phyloP scores from a whole-genome alignment of 2,113 vertebrate species.

The Hydropotes inermis region DNA sequence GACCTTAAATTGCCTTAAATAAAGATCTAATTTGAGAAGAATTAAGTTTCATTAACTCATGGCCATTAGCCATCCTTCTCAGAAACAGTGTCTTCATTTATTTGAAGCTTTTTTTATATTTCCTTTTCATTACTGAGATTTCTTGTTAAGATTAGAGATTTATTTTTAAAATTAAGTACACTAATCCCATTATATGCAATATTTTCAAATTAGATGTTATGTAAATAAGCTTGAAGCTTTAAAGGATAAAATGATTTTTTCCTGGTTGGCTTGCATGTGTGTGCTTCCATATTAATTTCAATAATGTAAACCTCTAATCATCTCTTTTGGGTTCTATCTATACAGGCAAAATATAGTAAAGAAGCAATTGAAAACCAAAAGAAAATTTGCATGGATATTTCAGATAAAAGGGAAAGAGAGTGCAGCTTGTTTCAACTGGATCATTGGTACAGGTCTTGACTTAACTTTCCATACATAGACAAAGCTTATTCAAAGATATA shows the following conservation, averaged over 20 bases:
- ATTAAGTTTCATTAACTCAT: background rate
- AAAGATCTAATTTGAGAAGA: conserved; percentile 8
- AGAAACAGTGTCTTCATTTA: background rate
- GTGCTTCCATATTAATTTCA: background rate
- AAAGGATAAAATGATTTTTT: background rate
- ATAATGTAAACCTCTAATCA: background rate
- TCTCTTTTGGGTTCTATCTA: background rate
- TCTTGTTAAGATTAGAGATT: background rate
- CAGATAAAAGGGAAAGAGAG: background rate
- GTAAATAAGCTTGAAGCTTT: background rate
- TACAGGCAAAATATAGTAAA: conserved; percentile 25
- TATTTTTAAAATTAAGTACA: background rate
- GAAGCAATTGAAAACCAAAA: conserved; percentile 2
- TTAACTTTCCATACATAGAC: background rate
- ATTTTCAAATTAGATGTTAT: background rate
- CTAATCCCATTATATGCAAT: background rate
- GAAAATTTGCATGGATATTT: background rate
- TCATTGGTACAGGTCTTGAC: background rate
- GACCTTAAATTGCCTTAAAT: background rate
- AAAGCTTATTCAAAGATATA: background rate
- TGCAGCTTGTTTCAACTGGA: background rate
- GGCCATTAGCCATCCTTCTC: background rate
- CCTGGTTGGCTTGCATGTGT: background rate
- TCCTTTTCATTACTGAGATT: background rate
- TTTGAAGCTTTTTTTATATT: background rate